These are phyloP conservation scores for Chrysopilus asiliformis DNA, from an alignment of 2,888 invertebrate species.

Conservation along the genomic window DNA sequence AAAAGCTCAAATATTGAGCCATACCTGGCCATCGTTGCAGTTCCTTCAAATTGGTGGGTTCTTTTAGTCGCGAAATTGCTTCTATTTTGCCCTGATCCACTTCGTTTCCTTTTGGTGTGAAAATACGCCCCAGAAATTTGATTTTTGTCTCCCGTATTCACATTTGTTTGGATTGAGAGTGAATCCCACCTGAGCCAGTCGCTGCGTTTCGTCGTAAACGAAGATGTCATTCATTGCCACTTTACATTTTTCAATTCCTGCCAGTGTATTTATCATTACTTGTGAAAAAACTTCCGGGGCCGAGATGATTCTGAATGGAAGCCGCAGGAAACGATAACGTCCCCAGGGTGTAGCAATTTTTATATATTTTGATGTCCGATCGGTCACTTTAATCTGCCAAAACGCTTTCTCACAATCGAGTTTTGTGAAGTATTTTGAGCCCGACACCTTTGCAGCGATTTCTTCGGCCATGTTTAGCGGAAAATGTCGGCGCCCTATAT, in stretches of 20 bases:
- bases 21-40: conserved; percentile 14
- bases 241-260: too few species aligned
- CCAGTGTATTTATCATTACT: too few species aligned
- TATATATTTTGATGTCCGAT: conserved; percentile 12
- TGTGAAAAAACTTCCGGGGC: conserved; percentile 18
- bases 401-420: conserved; percentile 16
- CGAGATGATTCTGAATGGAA: conserved; percentile 17
- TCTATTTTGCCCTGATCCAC: conserved; percentile 14
- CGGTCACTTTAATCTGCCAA: conserved; percentile 14
- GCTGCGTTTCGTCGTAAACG: too few species aligned
- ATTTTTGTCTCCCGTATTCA: too few species aligned
- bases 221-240: too few species aligned
- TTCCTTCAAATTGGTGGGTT: conserved; percentile 12
- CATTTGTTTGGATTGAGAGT: too few species aligned
- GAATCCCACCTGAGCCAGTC: too few species aligned
- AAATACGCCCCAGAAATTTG: conserved; percentile 12
- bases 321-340: conserved; percentile 12
- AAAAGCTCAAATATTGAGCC: conserved; percentile 15
- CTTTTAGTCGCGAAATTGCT: conserved; percentile 10
- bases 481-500: neutral
- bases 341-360: conserved; percentile 17
- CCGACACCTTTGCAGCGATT: conserved; percentile 7
- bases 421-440: conserved; percentile 11
- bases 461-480: conserved; percentile 9
- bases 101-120: conserved; percentile 11